Evolutionary conservation across 1,140 invertebrate species (phyloP).

Genomic region (Popillia japonica): DNA sequence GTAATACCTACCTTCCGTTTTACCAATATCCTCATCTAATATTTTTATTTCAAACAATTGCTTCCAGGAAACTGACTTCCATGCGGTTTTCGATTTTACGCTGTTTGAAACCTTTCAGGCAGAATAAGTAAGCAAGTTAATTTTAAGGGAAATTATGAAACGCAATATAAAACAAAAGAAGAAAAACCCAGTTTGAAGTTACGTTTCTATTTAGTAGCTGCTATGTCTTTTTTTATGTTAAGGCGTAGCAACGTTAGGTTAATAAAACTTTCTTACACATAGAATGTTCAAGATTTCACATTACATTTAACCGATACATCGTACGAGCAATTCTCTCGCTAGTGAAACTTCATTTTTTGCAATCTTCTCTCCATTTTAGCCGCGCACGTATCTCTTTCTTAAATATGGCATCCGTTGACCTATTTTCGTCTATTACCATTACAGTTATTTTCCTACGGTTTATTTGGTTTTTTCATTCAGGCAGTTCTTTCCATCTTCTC

Average conservation of each 20-base stretch:
- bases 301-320: neutral
- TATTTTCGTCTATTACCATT: slow-evolving; percentile 12
- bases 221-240: neutral
- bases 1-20: slow-evolving; percentile 21
- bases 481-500: neutral
- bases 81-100: neutral
- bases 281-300: slow-evolving; percentile 8
- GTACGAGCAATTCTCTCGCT: neutral
- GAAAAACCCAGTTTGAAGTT: neutral
- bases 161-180: neutral
- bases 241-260: neutral
- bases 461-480: neutral
- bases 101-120: neutral
- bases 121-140: neutral
- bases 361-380: neutral
- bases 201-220: neutral
- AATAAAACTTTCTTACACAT: slow-evolving; percentile 18
- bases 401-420: slow-evolving; percentile 26
- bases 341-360: slow-evolving; percentile 26
- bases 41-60: slow-evolving; percentile 18
- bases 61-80: slow-evolving; percentile 13
- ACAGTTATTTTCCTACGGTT: slow-evolving; percentile 27
- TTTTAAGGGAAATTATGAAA: slow-evolving; percentile 22
- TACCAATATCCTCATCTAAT: slow-evolving; percentile 22
- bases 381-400: neutral